A percentile compares a stretch with the other conserved stretches of the same genome.
These are phyloP conservation scores for Spea bombifrons DNA, from an alignment of 2,113 vertebrate species.

Conservation along the genomic window DNA sequence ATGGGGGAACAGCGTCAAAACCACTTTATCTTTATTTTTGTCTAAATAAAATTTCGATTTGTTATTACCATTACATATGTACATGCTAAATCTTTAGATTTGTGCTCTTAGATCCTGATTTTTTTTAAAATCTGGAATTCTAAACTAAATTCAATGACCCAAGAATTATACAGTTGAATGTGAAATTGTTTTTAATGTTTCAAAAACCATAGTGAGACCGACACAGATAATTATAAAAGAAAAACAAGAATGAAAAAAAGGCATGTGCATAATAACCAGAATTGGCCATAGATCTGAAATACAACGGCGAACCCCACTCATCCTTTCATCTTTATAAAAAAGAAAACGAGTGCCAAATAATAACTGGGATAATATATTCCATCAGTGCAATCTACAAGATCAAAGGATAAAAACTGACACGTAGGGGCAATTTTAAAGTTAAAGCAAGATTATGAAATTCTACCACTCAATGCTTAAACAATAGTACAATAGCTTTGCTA, in stretches of 20 bases:
- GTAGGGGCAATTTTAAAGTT: not conserved
- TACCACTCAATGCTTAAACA: not conserved
- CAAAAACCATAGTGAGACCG: too few species aligned
- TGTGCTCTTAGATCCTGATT: too few species aligned
- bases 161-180: too few species aligned
- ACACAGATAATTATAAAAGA: too few species aligned
- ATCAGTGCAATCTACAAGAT: slow-evolving; percentile 10
- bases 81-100: too few species aligned
- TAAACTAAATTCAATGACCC: too few species aligned
- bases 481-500: not conserved
- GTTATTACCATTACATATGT: too few species aligned
- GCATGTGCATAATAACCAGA: not conserved
- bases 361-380: slow-evolving; percentile 26
- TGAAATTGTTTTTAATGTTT: too few species aligned
- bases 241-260: not conserved
- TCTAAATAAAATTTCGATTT: too few species aligned
- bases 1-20: too few species aligned
- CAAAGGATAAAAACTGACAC: slow-evolving; percentile 19
- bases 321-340: slow-evolving; percentile 20
- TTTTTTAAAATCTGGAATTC: too few species aligned
- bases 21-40: too few species aligned
- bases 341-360: slow-evolving; percentile 5
- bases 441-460: slow-evolving; percentile 11
- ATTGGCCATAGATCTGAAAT: not conserved
- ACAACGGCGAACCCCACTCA: not conserved